Conservation (phyloP, 2,888 invertebrate species). For the Caenorhabditis sp. region DNA sequence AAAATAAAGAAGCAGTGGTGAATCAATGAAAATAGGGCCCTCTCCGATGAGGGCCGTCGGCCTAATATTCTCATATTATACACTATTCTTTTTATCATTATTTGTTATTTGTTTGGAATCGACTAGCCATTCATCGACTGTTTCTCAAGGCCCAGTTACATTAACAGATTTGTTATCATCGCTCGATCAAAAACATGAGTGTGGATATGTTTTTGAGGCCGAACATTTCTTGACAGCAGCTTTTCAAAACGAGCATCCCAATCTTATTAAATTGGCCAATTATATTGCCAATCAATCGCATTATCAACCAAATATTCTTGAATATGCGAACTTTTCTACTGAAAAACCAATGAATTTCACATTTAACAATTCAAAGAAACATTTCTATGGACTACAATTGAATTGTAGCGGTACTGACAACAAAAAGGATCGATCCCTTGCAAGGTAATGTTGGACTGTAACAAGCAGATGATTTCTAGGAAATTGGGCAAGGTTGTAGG, state of each 20-base stretch:
- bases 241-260: conserved; percentile 35
- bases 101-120: neutral
- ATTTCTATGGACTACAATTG: conserved; percentile 35
- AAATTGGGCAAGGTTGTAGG: too few relatives aligned
- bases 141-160: conserved; percentile 19
- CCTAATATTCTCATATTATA: neutral
- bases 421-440: neutral
- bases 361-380: neutral
- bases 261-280: conserved; percentile 41
- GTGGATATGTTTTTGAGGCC: conserved; percentile 46
- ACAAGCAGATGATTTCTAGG: too few relatives aligned
- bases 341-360: neutral
- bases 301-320: neutral
- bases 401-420: conserved; percentile 24
- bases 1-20: conserved; percentile 3
- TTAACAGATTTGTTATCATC: conserved; percentile 29
- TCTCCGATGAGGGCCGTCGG: conserved; percentile 14
- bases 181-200: conserved; percentile 35
- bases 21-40: conserved; percentile 29
- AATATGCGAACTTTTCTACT: neutral
- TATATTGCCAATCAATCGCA: conserved; percentile 51
- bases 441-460: neutral
- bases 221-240: conserved; percentile 40
- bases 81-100: neutral
- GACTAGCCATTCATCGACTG: neutral